Conservation (phyloP, 2,888 invertebrate species). For the Hetaerina titia region DNA sequence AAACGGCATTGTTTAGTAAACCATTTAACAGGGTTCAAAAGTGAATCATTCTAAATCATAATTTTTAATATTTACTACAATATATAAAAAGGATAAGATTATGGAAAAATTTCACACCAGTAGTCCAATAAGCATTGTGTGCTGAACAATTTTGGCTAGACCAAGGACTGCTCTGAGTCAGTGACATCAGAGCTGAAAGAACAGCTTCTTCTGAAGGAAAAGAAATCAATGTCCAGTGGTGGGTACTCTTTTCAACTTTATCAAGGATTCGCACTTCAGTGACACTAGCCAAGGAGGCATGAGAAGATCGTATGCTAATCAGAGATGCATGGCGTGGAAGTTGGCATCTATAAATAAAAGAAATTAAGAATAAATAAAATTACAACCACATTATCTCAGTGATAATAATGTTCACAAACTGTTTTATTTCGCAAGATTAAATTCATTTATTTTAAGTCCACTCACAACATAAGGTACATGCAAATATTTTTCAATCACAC, state of each 20-base stretch:
- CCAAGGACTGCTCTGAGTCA: conserved; percentile 62
- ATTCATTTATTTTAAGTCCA: background rate
- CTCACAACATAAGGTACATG: background rate
- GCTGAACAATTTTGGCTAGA: conserved; percentile 67
- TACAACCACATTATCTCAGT: background rate
- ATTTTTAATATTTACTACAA: background rate
- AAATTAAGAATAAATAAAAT: background rate
- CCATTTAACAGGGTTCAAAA: background rate
- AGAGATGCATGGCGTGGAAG: conserved; percentile 51
- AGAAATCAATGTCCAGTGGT: conserved; percentile 69
- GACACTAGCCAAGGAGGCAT: conserved; percentile 57
- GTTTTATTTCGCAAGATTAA: background rate
- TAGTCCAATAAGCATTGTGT: conserved; percentile 70
- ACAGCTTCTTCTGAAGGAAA: conserved; percentile 68
- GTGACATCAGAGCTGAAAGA: conserved; percentile 30
- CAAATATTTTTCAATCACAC: too few species aligned
- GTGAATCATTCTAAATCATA: background rate
- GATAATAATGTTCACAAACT: background rate
- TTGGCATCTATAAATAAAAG: conserved; percentile 27
- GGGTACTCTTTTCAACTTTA: conserved; percentile 32
- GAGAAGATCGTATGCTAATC: conserved; percentile 56
- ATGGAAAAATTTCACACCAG: conserved; percentile 68
- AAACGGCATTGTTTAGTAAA: background rate
- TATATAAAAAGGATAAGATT: background rate
- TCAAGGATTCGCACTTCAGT: conserved; percentile 56